Base-by-base conservation (phyloP, 2,113 vertebrate species). In the Callochromis pleurospilus region DNA sequence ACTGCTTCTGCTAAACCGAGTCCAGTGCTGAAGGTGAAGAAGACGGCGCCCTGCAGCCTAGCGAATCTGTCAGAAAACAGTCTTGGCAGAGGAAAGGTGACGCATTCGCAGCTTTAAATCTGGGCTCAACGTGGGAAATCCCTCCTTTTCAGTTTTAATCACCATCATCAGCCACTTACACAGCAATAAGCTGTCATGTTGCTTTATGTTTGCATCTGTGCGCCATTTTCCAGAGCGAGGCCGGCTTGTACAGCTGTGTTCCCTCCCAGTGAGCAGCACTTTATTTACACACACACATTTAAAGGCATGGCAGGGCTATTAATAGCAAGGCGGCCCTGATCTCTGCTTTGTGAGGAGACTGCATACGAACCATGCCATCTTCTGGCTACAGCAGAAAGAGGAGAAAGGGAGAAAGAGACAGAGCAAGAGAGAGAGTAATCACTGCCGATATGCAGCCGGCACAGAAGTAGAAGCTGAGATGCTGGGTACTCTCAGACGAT, bases 361-460 rank as follows among this genome's bases (percentile, higher is more conserved):
- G 96, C 89, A 94, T 96, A 96, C 93, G 91, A 97, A 97, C 96
- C 96, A 95, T 97, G 97, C 96, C 97, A 97, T 97, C 97, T 97
- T 96, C 97, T 97, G 97, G 97, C 95, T 94, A 95, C 96, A 97
- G 92, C 92, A 82, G 92, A 88, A 81, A 88, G 79, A 21, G 13
- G 26, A 56, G 53, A 79, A 42, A 65, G 4, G 47, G 79, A n/a
- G 65, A 70, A 15, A 54, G 31, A 45, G 68, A 45, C 12, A 31
- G 15, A 19, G 38, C 8, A 7, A 49, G 24, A 13, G 31, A 77
- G 56, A 60, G 33, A 7, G 51, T 11, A 40, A 55, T 56, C 79
- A 40, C 33, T 56, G 51, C 31, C 9, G 9, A 80, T 10, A 56
- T 40, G 21, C 13, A 56, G 14, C 31, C 13, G 4, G 79, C 13